phyloP scores from a whole-genome alignment of 2,113 vertebrate species.

The Neomonachus schauinslandi region DNA sequence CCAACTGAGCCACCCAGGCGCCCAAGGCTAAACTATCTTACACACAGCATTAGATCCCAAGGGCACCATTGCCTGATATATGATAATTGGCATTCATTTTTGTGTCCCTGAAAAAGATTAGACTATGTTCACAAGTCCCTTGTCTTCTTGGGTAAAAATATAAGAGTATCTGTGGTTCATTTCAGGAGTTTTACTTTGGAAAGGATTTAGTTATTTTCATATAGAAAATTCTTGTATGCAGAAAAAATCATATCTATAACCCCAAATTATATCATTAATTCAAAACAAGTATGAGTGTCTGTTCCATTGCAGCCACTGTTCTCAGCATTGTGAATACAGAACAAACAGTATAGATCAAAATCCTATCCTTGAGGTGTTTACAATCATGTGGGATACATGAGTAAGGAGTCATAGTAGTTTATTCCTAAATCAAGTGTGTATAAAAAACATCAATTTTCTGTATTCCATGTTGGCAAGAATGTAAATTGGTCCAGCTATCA shows the following conservation, averaged over 20 bases:
- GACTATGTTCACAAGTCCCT: neutral
- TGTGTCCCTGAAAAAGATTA: neutral
- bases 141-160: neutral
- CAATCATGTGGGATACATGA: neutral
- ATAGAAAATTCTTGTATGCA: neutral
- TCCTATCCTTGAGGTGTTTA: neutral
- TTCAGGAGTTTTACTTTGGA: neutral
- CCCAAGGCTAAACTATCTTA: neutral
- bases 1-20: no score
- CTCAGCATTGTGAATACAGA: neutral
- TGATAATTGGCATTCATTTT: neutral
- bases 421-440: neutral
- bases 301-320: neutral
- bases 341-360: neutral
- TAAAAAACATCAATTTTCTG: neutral
- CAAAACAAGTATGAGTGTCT: neutral
- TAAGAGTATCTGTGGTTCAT: neutral
- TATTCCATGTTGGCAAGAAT: neutral
- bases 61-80: neutral
- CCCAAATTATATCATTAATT: neutral
- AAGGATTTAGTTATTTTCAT: neutral
- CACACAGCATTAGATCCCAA: neutral
- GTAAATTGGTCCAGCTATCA: neutral
- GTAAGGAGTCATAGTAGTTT: neutral
- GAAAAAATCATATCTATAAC: neutral